A percentile compares a stretch with the other conserved stretches of the same genome.
phyloP scores from a whole-genome alignment of 1,140 invertebrate species.

The Drosophila orosa region DNA sequence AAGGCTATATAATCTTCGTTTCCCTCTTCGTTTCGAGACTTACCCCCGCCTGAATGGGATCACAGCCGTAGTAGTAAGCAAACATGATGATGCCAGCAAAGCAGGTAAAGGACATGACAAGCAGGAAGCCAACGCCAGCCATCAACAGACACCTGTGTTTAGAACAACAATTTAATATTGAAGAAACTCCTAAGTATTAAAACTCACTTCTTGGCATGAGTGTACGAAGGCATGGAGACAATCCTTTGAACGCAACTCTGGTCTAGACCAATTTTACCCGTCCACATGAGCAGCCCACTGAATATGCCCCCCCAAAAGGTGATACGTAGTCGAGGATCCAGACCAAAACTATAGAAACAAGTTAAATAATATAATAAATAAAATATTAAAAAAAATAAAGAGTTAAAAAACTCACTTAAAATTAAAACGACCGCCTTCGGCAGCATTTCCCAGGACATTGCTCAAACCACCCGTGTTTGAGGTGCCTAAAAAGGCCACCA shows the following conservation, averaged over 20 bases:
- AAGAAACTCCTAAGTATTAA: background rate
- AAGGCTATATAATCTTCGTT: too few species aligned
- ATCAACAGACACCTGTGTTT: conserved; percentile 84
- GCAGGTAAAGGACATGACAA: conserved; percentile 85
- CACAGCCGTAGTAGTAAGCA: conserved; percentile 90
- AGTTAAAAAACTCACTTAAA: conserved; percentile 85
- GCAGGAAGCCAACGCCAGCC: conserved; percentile 85
- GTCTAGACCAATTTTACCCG: conserved; percentile 71
- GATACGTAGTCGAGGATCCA: conserved; percentile 65
- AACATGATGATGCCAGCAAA: conserved; percentile 90
- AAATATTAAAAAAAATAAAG: background rate
- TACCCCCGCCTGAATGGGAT: conserved; percentile 88
- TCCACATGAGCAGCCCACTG: conserved; percentile 70
- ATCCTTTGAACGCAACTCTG: conserved; percentile 78
- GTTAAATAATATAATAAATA: background rate
- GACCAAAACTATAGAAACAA: conserved; percentile 39
- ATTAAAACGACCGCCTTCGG: conserved; percentile 86
- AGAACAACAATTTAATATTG: background rate
- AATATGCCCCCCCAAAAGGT: conserved; percentile 56
- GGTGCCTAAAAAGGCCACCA: conserved; percentile 89
- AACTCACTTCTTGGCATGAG: conserved; percentile 67
- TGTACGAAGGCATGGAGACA: conserved; percentile 70
- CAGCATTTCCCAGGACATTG: conserved; percentile 87
- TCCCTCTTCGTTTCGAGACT: too few species aligned
- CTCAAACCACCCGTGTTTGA: conserved; percentile 88